These are phyloP conservation scores for Scylla paramamosain DNA, from an alignment of 1,140 invertebrate genomes.

Conservation along the genomic window DNA sequence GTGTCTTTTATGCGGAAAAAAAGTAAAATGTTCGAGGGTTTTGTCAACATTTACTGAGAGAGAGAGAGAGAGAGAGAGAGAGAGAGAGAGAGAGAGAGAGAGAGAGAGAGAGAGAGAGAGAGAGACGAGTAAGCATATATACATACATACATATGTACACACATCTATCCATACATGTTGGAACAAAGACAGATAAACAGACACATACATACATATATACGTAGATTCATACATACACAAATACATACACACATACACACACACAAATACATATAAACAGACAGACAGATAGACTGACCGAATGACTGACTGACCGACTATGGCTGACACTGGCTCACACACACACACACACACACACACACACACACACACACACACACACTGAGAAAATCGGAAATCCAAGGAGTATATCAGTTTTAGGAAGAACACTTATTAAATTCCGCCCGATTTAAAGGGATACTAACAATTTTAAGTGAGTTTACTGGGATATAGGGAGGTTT, in stretches of 20 bases:
- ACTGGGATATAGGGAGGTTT: no score
- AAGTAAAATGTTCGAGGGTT: neutral
- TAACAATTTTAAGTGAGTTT: no score
- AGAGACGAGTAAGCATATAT: neutral
- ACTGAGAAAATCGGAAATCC: no score
- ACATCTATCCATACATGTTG: neutral
- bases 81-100: neutral
- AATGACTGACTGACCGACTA: neutral
- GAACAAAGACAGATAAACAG: no score
- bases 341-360: conserved; percentile 31
- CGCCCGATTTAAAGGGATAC: no score
- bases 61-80: no score
- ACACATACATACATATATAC: no score
- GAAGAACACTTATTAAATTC: no score
- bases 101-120: conserved; percentile 41
- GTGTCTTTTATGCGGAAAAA: no score
- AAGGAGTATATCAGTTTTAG: no score
- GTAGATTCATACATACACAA: neutral
- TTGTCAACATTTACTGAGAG: no score
- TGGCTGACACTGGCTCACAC: neutral
- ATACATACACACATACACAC: neutral
- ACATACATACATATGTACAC: neutral
- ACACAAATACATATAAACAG: neutral
- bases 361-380: conserved; percentile 38
- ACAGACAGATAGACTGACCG: no score